Evolutionary conservation across 2,113 vertebrate species (phyloP), one percentile per base, ranked within the genome.

Genomic region (Zosterops lateralis): DNA sequence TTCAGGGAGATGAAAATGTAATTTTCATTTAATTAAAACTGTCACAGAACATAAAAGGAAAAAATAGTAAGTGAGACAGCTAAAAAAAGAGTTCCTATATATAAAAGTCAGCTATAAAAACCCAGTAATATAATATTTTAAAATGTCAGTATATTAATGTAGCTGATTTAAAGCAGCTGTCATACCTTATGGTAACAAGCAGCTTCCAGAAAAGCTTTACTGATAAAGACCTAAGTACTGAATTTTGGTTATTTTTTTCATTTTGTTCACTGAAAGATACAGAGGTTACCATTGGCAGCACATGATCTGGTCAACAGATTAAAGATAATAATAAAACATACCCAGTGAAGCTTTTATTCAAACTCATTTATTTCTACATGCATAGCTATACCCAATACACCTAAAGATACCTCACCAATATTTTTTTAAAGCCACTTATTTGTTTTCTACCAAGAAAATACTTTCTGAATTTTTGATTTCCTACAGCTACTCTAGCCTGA

Each of bases 1-100:
- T 73, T 92, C 47, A 57, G 17, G 65, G 47, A 83, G 38, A 77
- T 25, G 34, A 40, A 80, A 73, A 77, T 58, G 42, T 58, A 47
- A 77, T 81, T 81, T 84, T 71, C 5, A 57, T 67, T 74, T 91
- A 92, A 87, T 93, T 89, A 71, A 87, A 92, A 60, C 28, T 65
- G 32, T 38, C 53, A 42, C 10, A 42, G 36, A 84, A 76, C 5
- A 34, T 57, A 74, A 67, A 73, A 72, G n/a, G 20, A 74, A 90
- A 82, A 67, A 87, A 64, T n/a, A 92, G 50, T 32, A 56, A 68
- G 31, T n/a, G 40, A 54, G 51, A 50, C 22, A 68, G 65, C 16
- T 89, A 56, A 84, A 90, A 92, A 83, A 32, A 53, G 14, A 67
- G 50, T 51, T 58, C 15, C 8, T 45, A 22, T 24, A 34, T 50